Conservation (phyloP, 2,888 invertebrate genomes). For the Orthonevra nobilis region DNA sequence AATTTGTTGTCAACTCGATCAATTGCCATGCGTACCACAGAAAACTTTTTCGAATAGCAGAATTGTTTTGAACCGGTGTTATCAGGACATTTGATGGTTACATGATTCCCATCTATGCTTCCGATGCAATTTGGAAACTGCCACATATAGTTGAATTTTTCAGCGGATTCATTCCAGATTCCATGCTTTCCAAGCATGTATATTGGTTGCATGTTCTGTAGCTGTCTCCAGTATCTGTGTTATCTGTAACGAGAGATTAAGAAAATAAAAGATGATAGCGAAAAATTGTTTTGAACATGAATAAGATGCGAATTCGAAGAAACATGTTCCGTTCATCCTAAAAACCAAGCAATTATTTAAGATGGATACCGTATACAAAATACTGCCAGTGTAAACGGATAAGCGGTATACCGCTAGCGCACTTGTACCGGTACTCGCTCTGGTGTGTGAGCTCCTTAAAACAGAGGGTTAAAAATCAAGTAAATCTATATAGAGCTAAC, state of each 20-base stretch:
- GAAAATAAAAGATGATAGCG: background rate
- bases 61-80: background rate
- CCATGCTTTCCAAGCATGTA: background rate
- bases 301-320: no score
- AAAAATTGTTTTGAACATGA: background rate
- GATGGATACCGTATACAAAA: no score
- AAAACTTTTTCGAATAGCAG: background rate
- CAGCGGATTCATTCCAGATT: background rate
- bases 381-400: no score
- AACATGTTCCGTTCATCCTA: no score
- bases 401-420: no score
- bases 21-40: background rate
- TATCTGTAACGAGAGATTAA: background rate
- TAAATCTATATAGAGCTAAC: no score
- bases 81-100: no score
- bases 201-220: background rate
- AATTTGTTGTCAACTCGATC: background rate
- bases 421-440: no score
- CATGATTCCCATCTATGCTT: no score
- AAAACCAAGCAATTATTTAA: no score
- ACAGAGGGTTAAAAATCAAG: no score
- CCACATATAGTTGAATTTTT: background rate
- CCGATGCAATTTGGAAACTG: slow-evolving; percentile 13
- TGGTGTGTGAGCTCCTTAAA: no score
- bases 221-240: background rate